Conservation (phyloP, 2,888 invertebrate species). For the Oligia strigilis region DNA sequence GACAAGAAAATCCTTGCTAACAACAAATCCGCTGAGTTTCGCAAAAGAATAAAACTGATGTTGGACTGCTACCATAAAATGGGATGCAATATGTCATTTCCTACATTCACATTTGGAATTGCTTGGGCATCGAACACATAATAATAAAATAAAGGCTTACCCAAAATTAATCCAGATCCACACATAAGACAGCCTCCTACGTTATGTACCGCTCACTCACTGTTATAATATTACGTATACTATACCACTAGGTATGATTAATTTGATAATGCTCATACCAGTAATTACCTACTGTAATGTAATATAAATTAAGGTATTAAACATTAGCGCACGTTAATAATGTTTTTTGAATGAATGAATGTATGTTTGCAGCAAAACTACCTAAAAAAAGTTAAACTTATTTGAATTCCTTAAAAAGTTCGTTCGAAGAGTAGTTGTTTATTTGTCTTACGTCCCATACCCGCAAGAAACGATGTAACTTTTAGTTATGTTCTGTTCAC, state of each 20-base stretch:
- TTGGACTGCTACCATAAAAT: background rate
- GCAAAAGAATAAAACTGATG: background rate
- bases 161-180: background rate
- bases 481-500: background rate
- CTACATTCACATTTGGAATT: background rate
- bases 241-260: constrained; percentile 1
- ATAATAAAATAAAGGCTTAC: no score
- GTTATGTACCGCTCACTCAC: background rate
- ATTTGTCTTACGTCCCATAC: background rate
- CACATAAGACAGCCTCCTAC: background rate
- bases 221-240: no score
- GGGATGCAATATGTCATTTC: background rate
- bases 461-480: background rate
- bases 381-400: background rate
- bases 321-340: constrained; percentile 8
- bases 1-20: background rate
- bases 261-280: constrained; percentile 4
- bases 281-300: constrained; percentile 24
- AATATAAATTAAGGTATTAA: constrained; percentile 29
- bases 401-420: background rate
- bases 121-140: background rate
- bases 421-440: background rate
- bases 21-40: background rate
- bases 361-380: background rate
- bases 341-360: background rate